A percentile compares a stretch with the other conserved stretches of the same genome.
These are phyloP conservation scores for Ophiodon elongatus DNA, from an alignment of 2,113 vertebrate species.

Conservation along the genomic window DNA sequence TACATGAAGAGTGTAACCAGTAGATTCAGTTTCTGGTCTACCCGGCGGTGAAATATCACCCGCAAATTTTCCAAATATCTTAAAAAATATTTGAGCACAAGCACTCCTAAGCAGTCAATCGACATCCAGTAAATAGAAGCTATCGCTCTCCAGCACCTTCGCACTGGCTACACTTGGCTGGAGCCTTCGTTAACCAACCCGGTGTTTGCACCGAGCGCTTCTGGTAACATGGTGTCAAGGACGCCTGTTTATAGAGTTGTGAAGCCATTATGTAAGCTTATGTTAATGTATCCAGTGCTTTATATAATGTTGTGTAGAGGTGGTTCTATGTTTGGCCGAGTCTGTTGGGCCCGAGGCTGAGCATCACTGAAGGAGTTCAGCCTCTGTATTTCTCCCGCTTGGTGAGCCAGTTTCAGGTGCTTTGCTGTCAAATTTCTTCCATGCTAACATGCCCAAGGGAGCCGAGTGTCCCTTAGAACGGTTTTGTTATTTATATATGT, in stretches of 20 bases:
- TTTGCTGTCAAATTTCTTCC: constrained; percentile 8
- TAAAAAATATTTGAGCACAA: background rate
- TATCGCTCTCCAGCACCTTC: background rate
- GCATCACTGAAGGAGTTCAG: constrained; percentile 43
- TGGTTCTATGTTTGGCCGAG: constrained; percentile 73
- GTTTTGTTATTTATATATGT: constrained; percentile 5
- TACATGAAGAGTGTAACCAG: too few species aligned
- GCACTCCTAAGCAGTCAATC: background rate
- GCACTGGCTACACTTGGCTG: constrained; percentile 62
- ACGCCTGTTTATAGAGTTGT: constrained; percentile 25
- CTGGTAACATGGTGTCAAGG: background rate
- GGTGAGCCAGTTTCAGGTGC: constrained; percentile 29
- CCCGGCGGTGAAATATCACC: background rate
- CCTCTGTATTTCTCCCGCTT: constrained; percentile 55
- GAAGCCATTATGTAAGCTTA: constrained; percentile 62
- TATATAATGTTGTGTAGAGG: constrained; percentile 73
- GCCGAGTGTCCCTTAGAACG: background rate
- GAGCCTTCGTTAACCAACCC: constrained; percentile 22
- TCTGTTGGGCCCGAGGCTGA: constrained; percentile 59
- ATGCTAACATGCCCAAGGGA: background rate
- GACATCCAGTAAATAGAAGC: background rate
- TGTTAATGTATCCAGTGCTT: constrained; percentile 55
- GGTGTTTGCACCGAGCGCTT: background rate
- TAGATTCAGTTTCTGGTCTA: background rate
- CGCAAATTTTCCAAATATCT: background rate